Conservation (phyloP, 64 coral and sea anemone genomes). For the Exaiptasia diaphana region DNA sequence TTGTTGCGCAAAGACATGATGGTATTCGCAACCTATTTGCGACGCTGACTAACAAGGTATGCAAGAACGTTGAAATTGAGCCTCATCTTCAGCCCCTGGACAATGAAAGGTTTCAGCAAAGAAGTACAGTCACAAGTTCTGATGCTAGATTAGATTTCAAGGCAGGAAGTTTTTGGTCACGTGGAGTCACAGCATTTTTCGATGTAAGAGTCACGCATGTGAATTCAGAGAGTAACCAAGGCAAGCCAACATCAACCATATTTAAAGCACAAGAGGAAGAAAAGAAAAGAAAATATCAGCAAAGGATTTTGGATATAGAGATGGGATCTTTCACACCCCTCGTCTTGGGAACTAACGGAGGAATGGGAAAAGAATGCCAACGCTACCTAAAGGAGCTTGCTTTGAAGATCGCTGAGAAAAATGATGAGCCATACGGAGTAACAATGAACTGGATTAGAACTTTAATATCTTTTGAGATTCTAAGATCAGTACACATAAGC, state of each 20-base stretch:
- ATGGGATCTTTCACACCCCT: constrained; percentile 36
- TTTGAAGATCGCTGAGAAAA: not conserved
- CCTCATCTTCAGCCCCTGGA: constrained; percentile 35
- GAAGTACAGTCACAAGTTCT: constrained; percentile 12
- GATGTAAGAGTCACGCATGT: constrained; percentile 83
- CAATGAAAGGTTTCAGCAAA: constrained; percentile 30
- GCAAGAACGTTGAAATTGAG: constrained; percentile 44
- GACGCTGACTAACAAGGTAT: constrained; percentile 31
- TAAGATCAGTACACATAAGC: constrained; percentile 31
- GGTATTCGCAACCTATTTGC: constrained; percentile 7
- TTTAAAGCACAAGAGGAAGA: constrained; percentile 49
- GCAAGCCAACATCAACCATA: constrained; percentile 52
- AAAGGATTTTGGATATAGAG: constrained; percentile 29
- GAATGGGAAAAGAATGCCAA: constrained; percentile 10
- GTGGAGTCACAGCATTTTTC: constrained; percentile 67
- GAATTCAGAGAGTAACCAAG: constrained; percentile 75
- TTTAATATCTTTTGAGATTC: not conserved
- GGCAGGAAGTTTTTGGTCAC: constrained; percentile 47
- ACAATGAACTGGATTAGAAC: constrained; percentile 5
- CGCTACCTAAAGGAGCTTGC: constrained; percentile 11
- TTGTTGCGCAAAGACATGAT: constrained; percentile 31
- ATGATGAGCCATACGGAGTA: not conserved
- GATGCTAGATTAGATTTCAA: constrained; percentile 57
- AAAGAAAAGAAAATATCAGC: constrained; percentile 45
- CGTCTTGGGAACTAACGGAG: constrained; percentile 22